Evolutionary conservation across 2,113 vertebrate genomes (phyloP), one percentile per base, ranked within the genome.

Genomic region (Myotis brandtii): DNA sequence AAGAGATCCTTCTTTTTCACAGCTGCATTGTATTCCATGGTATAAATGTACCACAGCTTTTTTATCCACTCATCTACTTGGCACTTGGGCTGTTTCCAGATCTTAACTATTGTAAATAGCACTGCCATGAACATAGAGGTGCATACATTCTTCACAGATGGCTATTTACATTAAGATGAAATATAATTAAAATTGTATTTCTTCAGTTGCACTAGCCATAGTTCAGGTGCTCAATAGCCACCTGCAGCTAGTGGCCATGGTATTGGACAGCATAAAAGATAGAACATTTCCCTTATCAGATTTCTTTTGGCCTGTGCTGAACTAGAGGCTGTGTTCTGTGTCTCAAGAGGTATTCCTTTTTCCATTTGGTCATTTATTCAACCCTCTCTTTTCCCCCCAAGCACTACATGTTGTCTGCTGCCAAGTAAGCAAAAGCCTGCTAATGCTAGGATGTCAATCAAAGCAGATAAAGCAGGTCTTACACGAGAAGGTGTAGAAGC

Each of bases 371-470:
- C 64, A 52, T 69, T 40, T 84, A 17, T 9, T 59, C n/a, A 56
- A 40, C 10, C 14, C 30, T 82, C 23, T 76, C 50, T 34, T 12
- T 14, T 50, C 73, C 85, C 64, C 83, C 82, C 10, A 70, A 82
- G 59, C 6, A 34, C 34, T 50, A 2, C 21, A 23, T 72, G 8
- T 62, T 93, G 37, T 80, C 9, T 9, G 82, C 54, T 95, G 46
- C n/a, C 62, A 89, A 25, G 56, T 48, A 94, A 95, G 67, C 69
- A 43, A 85, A 72, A 54, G 11, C 25, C n/a, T 43, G 21, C 37
- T 89, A 95, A 87, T 23, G 12, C 64, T 62, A 69, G 59, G 20
- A n/a, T 86, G 27, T 87, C 91, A 81, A 92, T 94, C 66, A 90
- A 87, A 92, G 77, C 32, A 69, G 76, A 56, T 4, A 30, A 77